Evolutionary conservation across 2,888 invertebrate species (phyloP), one percentile per base, ranked within the genome.

Genomic region (Meghimatium bilineatum): DNA sequence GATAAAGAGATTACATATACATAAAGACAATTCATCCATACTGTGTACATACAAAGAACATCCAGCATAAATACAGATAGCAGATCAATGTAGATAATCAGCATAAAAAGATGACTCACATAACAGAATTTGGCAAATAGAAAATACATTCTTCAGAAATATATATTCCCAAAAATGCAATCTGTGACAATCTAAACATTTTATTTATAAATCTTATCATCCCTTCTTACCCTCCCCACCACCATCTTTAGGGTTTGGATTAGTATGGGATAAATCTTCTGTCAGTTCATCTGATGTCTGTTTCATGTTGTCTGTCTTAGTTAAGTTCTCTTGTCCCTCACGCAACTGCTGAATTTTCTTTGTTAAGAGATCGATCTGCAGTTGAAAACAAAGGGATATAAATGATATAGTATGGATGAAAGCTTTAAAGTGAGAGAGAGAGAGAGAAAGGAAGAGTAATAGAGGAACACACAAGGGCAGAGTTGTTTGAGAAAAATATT

Each of bases 341-440:
- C 63, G 72, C 32, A 66, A n/a, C 36, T 83, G 80, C 20, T 44
- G 75, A 34, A 75, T 67, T 52, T 82, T 56, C 67, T 82, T 75
- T 26, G 82, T 75, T 12, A 82, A 34, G 6, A 72, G 49, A 23
- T 82, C 82, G 20, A 75, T 63, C 82, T 82, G 67, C 49, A 52
- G 23, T 56, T 3, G 14, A 26, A 32, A 66, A 34, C 17, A 20
- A 10, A 56, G 20, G 56, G 2, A 56, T 56, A 20, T 56, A 56
- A 3, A 74, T 44, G 49, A 44, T 6, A 74, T 6, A 44, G 12
- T 44, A n/a, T n/a, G 10, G 63, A n/a, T 12, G 29, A n/a, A 26
- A 66, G 10, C 29, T 66, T 66, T 6, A 26, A 5, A 26, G 10
- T 26, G n/a, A 8, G 63, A 66, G 10, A n/a, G 23, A 56, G 23